Evolutionary conservation across 2,888 invertebrate genomes (phyloP).

Genomic region (Nemurella pictetii): DNA sequence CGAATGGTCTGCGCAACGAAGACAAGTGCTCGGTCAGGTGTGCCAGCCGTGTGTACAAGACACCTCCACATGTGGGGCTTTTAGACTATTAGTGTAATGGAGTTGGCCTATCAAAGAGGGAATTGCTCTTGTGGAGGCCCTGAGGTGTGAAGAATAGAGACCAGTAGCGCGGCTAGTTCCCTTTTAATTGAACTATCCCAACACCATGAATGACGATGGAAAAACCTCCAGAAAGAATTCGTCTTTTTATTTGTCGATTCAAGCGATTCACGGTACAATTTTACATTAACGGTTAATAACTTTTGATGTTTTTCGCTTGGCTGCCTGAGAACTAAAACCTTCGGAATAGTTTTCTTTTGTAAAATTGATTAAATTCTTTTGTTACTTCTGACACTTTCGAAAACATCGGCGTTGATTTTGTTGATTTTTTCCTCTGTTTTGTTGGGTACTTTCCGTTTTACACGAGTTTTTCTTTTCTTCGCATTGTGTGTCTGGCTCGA

Average conservation of each 20-base stretch:
- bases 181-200: background rate
- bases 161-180: background rate
- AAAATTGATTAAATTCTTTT: slow-evolving; percentile 16
- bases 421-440: background rate
- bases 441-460: background rate
- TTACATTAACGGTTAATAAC: background rate
- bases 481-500: background rate
- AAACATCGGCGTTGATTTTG: background rate
- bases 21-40: no score
- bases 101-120: no score
- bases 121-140: no score
- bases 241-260: background rate
- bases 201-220: background rate
- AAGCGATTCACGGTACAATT: background rate
- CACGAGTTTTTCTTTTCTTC: background rate
- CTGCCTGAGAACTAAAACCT: background rate
- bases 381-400: background rate
- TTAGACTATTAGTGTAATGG: no score
- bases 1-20: slow-evolving; percentile 41
- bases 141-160: background rate
- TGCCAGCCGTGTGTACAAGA: no score
- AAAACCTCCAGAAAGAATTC: background rate
- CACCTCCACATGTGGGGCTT: no score
- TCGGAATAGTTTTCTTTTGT: background rate
- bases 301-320: background rate